Conservation (phyloP, 2,797 vertebrate genomes). For the Crocodylus rhombifer region DNA sequence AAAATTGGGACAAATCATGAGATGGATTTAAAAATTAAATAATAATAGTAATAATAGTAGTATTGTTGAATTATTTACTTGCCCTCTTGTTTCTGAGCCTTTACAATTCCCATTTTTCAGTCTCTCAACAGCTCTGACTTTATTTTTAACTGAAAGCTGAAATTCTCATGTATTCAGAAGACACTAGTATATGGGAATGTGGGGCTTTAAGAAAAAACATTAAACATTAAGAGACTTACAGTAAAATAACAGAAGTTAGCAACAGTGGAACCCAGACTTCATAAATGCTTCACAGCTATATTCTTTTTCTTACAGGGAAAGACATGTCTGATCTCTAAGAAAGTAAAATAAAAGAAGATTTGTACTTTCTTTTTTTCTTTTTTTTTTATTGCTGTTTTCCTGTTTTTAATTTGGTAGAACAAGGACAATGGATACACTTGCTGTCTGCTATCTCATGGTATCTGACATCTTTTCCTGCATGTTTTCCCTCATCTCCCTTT, state of each 20-base stretch:
- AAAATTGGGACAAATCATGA: neutral
- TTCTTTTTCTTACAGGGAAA: neutral
- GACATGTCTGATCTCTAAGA: neutral
- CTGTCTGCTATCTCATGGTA: neutral
- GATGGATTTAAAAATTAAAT: neutral
- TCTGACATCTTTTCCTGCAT: constrained; percentile 21
- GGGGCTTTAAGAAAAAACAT: neutral
- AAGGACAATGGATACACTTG: constrained; percentile 26
- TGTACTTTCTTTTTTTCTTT: neutral
- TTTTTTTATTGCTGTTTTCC: constrained; percentile 7
- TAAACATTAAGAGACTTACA: neutral
- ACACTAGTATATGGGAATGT: neutral
- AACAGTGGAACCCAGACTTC: neutral
- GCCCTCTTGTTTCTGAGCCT: neutral
- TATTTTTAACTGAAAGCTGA: neutral
- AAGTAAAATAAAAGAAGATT: neutral
- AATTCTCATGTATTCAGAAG: neutral
- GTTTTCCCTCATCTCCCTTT: constrained; percentile 50
- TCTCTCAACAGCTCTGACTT: neutral
- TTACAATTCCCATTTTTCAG: neutral
- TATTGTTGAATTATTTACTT: neutral
- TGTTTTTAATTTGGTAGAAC: constrained; percentile 44
- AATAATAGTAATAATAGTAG: neutral
- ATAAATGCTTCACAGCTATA: neutral
- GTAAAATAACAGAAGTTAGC: neutral